A percentile compares a stretch with the other conserved stretches of the same genome.
These are phyloP conservation scores for Laspeyria flexula DNA, from an alignment of 2,888 invertebrate genomes.

Conservation along the genomic window DNA sequence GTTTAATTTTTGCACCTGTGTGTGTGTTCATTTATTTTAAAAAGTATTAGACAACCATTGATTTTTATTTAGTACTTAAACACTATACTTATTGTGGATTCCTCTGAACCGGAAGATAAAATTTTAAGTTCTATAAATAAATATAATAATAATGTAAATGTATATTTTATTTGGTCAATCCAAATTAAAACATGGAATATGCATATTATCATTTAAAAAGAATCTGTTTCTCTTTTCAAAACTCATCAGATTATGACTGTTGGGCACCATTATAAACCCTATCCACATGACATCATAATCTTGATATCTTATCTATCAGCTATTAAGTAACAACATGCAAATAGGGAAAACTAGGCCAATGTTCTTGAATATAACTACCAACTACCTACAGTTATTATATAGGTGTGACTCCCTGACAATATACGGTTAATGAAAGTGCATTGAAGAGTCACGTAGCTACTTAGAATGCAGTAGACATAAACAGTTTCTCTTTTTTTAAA, in stretches of 20 bases:
- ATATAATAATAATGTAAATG: no score
- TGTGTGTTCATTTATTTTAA: no score
- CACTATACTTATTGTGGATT: no score
- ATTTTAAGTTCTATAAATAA: no score
- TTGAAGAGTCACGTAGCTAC: neutral
- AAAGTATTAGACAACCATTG: no score
- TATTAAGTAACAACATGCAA: constrained; percentile 6
- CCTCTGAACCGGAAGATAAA: no score
- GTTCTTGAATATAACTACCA: neutral
- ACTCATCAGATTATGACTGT: no score
- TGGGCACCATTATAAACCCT: neutral
- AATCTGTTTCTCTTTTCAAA: no score
- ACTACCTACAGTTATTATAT: neutral
- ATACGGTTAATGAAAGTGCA: neutral
- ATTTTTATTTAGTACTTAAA: no score
- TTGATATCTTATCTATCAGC: constrained; percentile 6
- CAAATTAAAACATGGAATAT: no score
- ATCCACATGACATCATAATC: constrained; percentile 1
- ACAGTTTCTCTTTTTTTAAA: constrained; percentile 33
- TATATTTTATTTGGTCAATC: no score
- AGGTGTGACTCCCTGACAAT: neutral
- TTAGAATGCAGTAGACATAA: neutral
- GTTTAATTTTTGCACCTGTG: neutral
- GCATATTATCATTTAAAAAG: no score
- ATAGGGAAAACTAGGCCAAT: constrained; percentile 10